phyloP scores from a whole-genome alignment of 1,140 invertebrate genomes.

The Lamellibrachia luymesi region DNA sequence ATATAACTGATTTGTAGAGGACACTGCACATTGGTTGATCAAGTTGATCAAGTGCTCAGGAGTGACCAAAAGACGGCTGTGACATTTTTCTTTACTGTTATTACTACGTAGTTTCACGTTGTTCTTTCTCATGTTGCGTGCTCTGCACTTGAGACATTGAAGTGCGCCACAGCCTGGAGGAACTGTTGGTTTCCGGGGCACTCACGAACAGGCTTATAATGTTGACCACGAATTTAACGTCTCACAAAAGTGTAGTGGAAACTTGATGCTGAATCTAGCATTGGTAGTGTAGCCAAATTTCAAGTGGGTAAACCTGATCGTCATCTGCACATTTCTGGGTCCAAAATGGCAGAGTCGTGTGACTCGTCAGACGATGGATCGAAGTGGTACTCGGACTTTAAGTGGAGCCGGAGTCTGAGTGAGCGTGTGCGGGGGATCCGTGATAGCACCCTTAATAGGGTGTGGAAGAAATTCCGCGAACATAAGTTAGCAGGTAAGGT shows the following conservation, averaged over 20 bases:
- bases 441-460: conserved; percentile 12
- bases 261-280: background rate
- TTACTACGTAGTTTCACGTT: background rate
- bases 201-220: background rate
- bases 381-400: conserved; percentile 15
- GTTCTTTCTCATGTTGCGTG: background rate
- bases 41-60: no score
- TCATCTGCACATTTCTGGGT: background rate
- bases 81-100: background rate
- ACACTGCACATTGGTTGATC: background rate
- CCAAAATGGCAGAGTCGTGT: background rate
- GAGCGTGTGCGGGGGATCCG: conserved; percentile 24
- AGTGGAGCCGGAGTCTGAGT: conserved; percentile 27
- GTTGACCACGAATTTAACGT: conserved; percentile 3
- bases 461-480: conserved; percentile 21
- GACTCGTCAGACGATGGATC: background rate
- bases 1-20: background rate
- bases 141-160: background rate
- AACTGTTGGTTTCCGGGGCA: background rate
- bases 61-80: background rate
- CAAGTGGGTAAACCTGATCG: background rate
- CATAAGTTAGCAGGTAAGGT: conserved; percentile 20
- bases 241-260: background rate
- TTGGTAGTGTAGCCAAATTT: no score
- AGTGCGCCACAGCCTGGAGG: background rate